Base-by-base conservation (phyloP, 2,888 invertebrate species). In the Eueremaeus valkanovi region DNA sequence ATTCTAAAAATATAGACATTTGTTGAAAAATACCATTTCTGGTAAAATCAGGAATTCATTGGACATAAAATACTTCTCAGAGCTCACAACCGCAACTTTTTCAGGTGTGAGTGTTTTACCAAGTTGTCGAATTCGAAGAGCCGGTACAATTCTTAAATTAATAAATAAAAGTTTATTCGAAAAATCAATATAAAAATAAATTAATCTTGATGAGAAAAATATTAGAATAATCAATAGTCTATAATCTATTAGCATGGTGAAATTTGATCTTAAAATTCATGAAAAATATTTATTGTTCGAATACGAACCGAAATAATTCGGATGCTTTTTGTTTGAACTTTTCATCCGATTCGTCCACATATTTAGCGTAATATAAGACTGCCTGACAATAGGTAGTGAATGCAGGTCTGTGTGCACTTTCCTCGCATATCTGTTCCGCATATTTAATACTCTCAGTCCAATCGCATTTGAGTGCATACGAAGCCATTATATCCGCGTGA, bases 91-190 rank as follows among this genome's bases (percentile, higher is more conserved):
- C 13, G 72, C 72, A 1, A 72, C 33, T 16, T 45, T 40, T 72
- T 72, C 72, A 3, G 42, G 45, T 9, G 72, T 49, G 8, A 72
- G 21, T 9, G 72, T 72, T 27, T 45, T 45, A 2, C 72, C 72
- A 0, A 33, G 31, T 36, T 72, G 45, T n/a, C 42, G 45, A 8
- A 45, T 72, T 21, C 55, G 40, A n/a, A 72, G 13, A n/a, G 31
- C 36, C 0, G 72, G 72, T 2, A 72, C 31, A 21, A 29, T 45
- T 68, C 75, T 75, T 0, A 21, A 18, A 55, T 6, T 11, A 18
- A n/a, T 11, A 51, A 51, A 13, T n/a, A 6, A 21, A 13, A 8
- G 18, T 5, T 11, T n/a, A 27, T 55, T 55, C 9, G 2, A 5
- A 29, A 31, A 58, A 58, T 18, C n/a, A 63, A 33, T 6, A 63